Percentiles rank a stretch among this genome's conserved stretches.
Conservation (phyloP, 2,888 invertebrate genomes). For the Nephrotoma flavescens region DNA sequence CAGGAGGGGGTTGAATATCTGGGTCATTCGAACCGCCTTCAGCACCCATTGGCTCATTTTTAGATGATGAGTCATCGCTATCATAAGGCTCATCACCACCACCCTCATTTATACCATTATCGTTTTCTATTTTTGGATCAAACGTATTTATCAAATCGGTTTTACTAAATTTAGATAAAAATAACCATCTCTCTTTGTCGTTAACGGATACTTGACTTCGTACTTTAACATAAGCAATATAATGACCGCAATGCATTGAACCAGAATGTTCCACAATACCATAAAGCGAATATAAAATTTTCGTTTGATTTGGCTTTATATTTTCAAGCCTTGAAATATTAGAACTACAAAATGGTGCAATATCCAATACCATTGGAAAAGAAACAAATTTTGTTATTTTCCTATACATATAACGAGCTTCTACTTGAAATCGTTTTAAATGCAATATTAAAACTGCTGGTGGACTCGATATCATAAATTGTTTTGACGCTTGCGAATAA, state of each 20-base stretch:
- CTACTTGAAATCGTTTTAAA: conserved; percentile 87
- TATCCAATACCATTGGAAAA: conserved; percentile 72
- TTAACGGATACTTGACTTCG: conserved; percentile 43
- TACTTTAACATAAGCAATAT: conserved; percentile 90
- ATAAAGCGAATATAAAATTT: conserved; percentile 75
- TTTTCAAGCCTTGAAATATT: conserved; percentile 46
- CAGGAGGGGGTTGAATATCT: conserved; percentile 36
- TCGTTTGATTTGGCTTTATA: conserved; percentile 43
- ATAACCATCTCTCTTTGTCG: conserved; percentile 53
- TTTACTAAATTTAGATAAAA: conserved; percentile 47
- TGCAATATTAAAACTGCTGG: conserved; percentile 91
- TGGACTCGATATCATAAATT: conserved; percentile 75
- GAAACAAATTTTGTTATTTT: conserved; percentile 78
- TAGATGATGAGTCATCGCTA: conserved; percentile 40
- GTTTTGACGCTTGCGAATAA: conserved; percentile 68
- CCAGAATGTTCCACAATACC: conserved; percentile 94
- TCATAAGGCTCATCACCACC: conserved; percentile 35
- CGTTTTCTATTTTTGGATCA: conserved; percentile 31
- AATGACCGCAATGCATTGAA: conserved; percentile 67
- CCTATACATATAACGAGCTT: conserved; percentile 51
- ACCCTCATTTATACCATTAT: conserved; percentile 27
- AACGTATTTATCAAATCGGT: conserved; percentile 36
- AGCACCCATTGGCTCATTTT: conserved; percentile 19
- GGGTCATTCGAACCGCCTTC: conserved; percentile 29
- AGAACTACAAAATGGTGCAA: conserved; percentile 79